These are phyloP conservation scores for Pocillopora verrucosa DNA, from an alignment of 64 coral and sea anemone genomes.

Conservation along the genomic window DNA sequence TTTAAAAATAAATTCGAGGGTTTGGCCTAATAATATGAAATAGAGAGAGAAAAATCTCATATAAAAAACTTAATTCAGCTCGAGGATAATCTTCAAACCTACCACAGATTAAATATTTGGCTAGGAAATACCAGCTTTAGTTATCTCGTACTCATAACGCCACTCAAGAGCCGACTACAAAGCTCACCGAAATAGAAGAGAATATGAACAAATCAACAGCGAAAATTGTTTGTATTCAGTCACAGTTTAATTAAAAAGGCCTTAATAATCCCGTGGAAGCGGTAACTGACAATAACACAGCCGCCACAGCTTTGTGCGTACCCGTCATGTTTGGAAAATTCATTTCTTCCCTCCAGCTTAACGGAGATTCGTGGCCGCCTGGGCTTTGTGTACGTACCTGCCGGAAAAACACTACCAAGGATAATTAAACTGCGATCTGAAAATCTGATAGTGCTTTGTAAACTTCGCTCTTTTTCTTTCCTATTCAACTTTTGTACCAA, in stretches of 20 bases:
- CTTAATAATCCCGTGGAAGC: conserved; percentile 18
- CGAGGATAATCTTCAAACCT: neutral
- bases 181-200: neutral
- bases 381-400: neutral
- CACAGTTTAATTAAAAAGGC: conserved; percentile 37
- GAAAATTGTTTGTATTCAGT: conserved; percentile 7
- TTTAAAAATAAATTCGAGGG: neutral
- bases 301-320: conserved; percentile 12
- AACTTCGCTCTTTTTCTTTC: too few relatives aligned
- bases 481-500: neutral
- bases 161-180: neutral
- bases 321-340: conserved; percentile 34
- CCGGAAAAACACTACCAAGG: conserved; percentile 15
- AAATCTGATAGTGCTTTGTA: neutral
- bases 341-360: conserved; percentile 34
- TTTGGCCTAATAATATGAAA: too few relatives aligned
- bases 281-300: neutral
- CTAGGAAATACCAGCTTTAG: neutral
- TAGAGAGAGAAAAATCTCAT: too few relatives aligned
- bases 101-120: neutral
- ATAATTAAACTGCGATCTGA: conserved; percentile 1
- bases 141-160: too few relatives aligned
- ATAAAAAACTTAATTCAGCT: too few relatives aligned
- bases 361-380: neutral
- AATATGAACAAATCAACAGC: conserved; percentile 12